Base-by-base conservation (phyloP, 2,797 vertebrate genomes). In the Pangasius sanitwongsei region DNA sequence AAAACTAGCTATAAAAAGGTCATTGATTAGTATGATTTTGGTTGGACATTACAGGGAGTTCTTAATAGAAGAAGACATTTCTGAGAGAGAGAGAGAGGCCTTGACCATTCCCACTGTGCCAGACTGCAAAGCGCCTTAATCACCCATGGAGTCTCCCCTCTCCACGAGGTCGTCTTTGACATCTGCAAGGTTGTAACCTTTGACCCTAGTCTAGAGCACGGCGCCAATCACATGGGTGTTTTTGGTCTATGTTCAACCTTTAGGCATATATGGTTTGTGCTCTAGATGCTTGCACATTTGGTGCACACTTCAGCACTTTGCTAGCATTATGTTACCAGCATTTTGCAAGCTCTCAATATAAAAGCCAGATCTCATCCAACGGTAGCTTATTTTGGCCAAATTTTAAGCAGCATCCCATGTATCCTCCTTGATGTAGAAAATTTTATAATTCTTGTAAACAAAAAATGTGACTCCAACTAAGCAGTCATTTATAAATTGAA, bases 161-260 rank as follows among this genome's bases (percentile, higher is more conserved):
- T 80, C 48, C 87, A 80, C 44, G 63, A 72, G 81, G 88, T 87
- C 20, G 3, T 16, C 48, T 78, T 16, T 44, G 7, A 53, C 48
- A 41, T 92, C 90, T 83, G 86, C 83, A 72, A 48, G 44, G 75
- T 63, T 3, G 53, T 85, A 92, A 95, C 94, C 95, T 91, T 37
- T 93, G 93, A 94, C 95, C 94, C 84, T 87, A 83, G 87, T 89
- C 92, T 61, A 85, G 92, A 93, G 92, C 92, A 91, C 92, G 91
- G 94, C 75, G 15, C n/a, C 75, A 55, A 16, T 78, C 20, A 55
- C 75, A 37, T 9, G 28, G n/a, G 48, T 1, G 48, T 53, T 16
- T 78, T n/a, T 78, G 28, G 6, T 75, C 37, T 23, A 41, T 16
- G 31, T 15, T 72, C 18, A 72, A 23, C 25, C 48, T n/a, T 78